Percentiles rank a stretch among this genome's conserved stretches.
phyloP scores from a whole-genome alignment of 2,113 vertebrate genomes.

The Semnornis frantzii region DNA sequence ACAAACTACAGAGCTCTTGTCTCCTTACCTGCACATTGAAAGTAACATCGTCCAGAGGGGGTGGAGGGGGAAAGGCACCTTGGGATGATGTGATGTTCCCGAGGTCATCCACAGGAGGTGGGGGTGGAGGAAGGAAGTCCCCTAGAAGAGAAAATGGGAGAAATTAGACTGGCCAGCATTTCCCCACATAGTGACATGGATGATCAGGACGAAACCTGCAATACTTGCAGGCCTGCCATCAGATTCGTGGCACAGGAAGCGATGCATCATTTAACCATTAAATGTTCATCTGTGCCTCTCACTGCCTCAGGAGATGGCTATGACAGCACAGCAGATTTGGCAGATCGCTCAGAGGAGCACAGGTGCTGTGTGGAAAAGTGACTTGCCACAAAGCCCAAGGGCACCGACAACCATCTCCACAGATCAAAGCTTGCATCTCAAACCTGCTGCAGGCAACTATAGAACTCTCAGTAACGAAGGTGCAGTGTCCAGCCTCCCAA shows the following conservation, averaged over 20 bases:
- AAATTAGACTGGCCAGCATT: background rate
- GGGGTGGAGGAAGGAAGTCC: constrained; percentile 81
- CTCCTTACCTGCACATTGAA: constrained; percentile 73
- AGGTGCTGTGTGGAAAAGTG: background rate
- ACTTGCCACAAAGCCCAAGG: background rate
- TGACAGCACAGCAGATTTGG: background rate
- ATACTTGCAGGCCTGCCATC: background rate
- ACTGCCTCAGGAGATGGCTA: background rate
- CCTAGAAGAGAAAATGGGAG: constrained; percentile 50
- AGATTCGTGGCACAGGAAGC: background rate
- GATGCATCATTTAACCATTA: background rate
- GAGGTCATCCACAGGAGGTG: constrained; percentile 79
- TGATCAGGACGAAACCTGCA: background rate
- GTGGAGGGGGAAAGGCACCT: constrained; percentile 76
- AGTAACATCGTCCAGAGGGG: constrained; percentile 44
- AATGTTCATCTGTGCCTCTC: background rate
- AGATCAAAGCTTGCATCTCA: background rate
- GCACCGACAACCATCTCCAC: background rate
- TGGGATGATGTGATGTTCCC: constrained; percentile 67
- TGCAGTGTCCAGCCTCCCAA: accelerated
- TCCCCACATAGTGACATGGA: background rate
- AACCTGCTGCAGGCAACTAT: background rate
- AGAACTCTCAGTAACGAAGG: background rate
- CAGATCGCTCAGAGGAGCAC: background rate
- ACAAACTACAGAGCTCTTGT: background rate